A percentile compares a stretch with the other conserved stretches of the same genome.
These are phyloP conservation scores for Dynastes hyllus DNA, from an alignment of 2,888 invertebrate species.

Conservation along the genomic window DNA sequence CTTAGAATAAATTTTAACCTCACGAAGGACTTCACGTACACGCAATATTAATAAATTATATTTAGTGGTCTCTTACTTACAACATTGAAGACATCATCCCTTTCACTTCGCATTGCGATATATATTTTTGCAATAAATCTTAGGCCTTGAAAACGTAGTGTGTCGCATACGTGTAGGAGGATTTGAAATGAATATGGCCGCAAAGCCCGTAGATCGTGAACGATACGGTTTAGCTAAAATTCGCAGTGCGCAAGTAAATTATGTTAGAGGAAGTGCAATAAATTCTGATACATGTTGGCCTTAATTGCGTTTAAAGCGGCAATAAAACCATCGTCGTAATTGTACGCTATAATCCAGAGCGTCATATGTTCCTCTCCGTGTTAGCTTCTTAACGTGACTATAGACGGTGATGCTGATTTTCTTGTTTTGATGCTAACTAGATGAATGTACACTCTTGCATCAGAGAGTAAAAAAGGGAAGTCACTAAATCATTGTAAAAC, in stretches of 20 bases:
- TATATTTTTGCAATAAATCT: too few relatives aligned
- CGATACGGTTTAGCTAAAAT: slow-evolving; percentile 7
- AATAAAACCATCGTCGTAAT: slow-evolving; percentile 6
- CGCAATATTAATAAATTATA: too few relatives aligned
- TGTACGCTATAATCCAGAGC: not conserved
- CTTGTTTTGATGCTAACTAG: not conserved
- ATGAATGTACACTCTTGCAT: not conserved
- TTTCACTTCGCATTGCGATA: too few relatives aligned
- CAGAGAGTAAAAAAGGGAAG: too few relatives aligned
- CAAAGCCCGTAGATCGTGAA: not conserved
- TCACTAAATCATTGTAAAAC: too few relatives aligned
- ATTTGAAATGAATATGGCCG: not conserved
- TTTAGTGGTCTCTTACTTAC: too few relatives aligned
- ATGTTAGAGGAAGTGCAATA: slow-evolving; percentile 5
- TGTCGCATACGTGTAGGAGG: not conserved
- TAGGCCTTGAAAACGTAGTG: too few relatives aligned
- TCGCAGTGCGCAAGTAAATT: slow-evolving; percentile 2
- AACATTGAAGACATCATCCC: too few relatives aligned
- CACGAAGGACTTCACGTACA: too few relatives aligned
- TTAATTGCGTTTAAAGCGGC: slow-evolving; percentile 5
- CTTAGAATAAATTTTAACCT: too few relatives aligned
- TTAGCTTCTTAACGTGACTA: not conserved
- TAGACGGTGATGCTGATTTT: not conserved
- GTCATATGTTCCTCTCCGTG: not conserved
- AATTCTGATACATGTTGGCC: slow-evolving; percentile 5